phyloP scores from a whole-genome alignment of 2,888 invertebrate genomes.

The Tryphoninae sp. region DNA sequence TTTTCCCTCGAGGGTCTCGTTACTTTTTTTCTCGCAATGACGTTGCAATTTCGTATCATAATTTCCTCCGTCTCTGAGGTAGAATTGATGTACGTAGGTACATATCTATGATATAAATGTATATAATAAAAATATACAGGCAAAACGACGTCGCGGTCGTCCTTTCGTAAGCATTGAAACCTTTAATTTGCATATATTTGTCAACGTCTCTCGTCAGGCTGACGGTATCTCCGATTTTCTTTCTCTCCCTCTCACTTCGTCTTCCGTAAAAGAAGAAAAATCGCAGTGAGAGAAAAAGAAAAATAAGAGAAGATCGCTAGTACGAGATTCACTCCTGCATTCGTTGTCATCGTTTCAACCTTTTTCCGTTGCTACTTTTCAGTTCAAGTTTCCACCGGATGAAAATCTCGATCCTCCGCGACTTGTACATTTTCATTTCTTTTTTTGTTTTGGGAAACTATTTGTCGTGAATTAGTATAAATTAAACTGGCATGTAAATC shows the following conservation, averaged over 20 bases:
- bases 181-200: slow-evolving; percentile 69
- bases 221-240: slow-evolving; percentile 27
- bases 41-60: neutral
- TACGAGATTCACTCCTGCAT: slow-evolving; percentile 34
- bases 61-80: neutral
- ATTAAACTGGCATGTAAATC: neutral
- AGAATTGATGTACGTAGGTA: neutral
- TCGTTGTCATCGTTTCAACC: slow-evolving; percentile 33
- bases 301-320: slow-evolving; percentile 22
- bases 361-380: slow-evolving; percentile 26
- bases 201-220: slow-evolving; percentile 63
- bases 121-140: neutral
- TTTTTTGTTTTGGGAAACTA: slow-evolving; percentile 33
- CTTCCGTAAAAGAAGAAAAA: slow-evolving; percentile 33
- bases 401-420: slow-evolving; percentile 65
- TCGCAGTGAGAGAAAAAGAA: slow-evolving; percentile 17
- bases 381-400: slow-evolving; percentile 41
- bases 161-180: slow-evolving; percentile 65
- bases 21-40: no score
- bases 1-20: no score
- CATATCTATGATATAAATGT: neutral
- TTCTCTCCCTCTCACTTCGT: slow-evolving; percentile 32
- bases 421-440: slow-evolving; percentile 4
- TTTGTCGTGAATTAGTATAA: slow-evolving; percentile 25
- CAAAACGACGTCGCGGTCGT: slow-evolving; percentile 39